Percentiles rank a stretch among this genome's conserved stretches.
phyloP scores from a whole-genome alignment of 2,888 invertebrate species.

The Gordius sp. region DNA sequence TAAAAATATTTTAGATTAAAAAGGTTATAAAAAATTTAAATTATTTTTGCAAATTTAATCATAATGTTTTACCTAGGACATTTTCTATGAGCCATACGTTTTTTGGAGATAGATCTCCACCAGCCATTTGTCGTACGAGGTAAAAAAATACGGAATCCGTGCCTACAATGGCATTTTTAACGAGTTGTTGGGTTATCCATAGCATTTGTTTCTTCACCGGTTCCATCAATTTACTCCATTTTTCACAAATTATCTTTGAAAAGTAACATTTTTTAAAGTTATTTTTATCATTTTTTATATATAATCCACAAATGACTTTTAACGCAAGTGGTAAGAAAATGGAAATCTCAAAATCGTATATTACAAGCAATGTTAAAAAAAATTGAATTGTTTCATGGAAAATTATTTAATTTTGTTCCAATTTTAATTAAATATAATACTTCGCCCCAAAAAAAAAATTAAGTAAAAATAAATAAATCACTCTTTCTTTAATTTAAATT shows the following conservation, averaged over 20 bases:
- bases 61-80: slow-evolving; percentile 46
- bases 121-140: slow-evolving; percentile 68
- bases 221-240: slow-evolving; percentile 11
- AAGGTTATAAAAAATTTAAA: slow-evolving; percentile 17
- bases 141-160: slow-evolving; percentile 70
- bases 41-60: slow-evolving; percentile 29
- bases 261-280: background rate
- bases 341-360: too few species aligned
- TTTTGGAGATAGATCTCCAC: slow-evolving; percentile 49
- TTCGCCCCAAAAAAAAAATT: too few species aligned
- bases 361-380: too few species aligned
- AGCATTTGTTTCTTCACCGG: slow-evolving; percentile 39
- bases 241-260: slow-evolving; percentile 7
- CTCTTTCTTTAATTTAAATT: too few species aligned
- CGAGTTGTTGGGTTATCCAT: slow-evolving; percentile 70
- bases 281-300: slow-evolving; percentile 1
- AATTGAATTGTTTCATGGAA: too few species aligned
- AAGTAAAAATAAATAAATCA: too few species aligned
- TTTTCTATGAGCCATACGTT: slow-evolving; percentile 62
- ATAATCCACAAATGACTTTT: too few species aligned
- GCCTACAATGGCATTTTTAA: slow-evolving; percentile 56
- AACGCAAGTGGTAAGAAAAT: too few species aligned
- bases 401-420: too few species aligned
- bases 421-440: too few species aligned
- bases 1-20: slow-evolving; percentile 6